Evolutionary conservation across 1,140 invertebrate species (phyloP).

Genomic region (Drosophila asahinai): DNA sequence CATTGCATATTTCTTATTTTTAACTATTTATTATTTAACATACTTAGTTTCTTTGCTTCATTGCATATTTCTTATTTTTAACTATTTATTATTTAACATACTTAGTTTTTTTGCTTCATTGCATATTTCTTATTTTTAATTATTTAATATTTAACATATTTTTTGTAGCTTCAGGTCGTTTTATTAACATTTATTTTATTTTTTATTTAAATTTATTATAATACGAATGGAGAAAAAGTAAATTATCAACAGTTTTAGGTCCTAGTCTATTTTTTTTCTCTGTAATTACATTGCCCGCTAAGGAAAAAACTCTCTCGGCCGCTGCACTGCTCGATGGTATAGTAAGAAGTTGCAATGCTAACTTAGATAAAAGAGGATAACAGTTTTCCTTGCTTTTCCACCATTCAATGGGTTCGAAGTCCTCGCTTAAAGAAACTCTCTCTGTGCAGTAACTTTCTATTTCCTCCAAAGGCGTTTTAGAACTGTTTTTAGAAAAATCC

Average conservation of each 20-base stretch:
- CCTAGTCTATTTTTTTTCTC: conserved; percentile 24
- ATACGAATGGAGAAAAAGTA: conserved; percentile 16
- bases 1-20: too few species aligned
- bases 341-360: conserved; percentile 1
- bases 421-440: too few species aligned
- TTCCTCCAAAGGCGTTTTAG: conserved; percentile 12
- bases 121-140: conserved; percentile 1
- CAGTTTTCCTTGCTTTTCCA: too few species aligned
- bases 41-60: neutral
- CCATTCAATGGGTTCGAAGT: too few species aligned
- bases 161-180: neutral
- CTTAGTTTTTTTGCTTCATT: neutral
- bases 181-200: neutral
- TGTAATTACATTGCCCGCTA: neutral
- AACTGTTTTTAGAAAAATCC: neutral
- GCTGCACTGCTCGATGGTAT: neutral
- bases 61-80: conserved; percentile 2
- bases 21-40: too few species aligned
- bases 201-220: neutral
- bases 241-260: conserved; percentile 24
- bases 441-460: conserved; percentile 9
- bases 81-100: conserved; percentile 1
- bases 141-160: conserved; percentile 4
- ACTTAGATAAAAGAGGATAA: neutral
- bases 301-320: neutral